A percentile compares a stretch with the other conserved stretches of the same genome.
phyloP scores from a whole-genome alignment of 2,797 vertebrate genomes.

The Gymnothorax reevesii region DNA sequence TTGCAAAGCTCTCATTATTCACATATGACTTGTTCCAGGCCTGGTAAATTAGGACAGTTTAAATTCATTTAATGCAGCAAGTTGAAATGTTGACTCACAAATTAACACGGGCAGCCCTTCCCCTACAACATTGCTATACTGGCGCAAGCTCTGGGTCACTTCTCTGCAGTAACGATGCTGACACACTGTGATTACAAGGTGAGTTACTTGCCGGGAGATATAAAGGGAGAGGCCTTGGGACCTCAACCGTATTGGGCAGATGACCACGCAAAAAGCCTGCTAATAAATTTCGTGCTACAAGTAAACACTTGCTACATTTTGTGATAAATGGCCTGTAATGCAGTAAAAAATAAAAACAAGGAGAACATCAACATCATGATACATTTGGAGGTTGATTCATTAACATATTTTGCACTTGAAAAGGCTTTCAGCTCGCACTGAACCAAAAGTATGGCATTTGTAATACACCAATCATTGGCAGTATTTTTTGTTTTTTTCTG shows the following conservation, averaged over 20 bases:
- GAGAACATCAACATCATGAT: background rate
- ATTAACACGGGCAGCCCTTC: background rate
- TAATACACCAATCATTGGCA: too few relatives aligned
- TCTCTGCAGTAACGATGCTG: constrained; percentile 10
- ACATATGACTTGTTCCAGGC: background rate
- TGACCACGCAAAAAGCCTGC: background rate
- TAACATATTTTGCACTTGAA: too few relatives aligned
- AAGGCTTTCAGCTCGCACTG: too few relatives aligned
- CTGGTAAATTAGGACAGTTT: background rate
- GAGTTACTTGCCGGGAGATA: constrained; percentile 21
- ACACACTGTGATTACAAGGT: constrained; percentile 24
- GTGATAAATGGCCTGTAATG: background rate
- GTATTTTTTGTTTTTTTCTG: too few relatives aligned
- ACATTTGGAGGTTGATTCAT: background rate
- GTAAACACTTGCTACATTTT: background rate
- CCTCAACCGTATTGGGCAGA: background rate
- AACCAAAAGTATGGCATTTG: too few relatives aligned
- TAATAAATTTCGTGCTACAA: background rate
- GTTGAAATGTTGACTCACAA: constrained; percentile 14
- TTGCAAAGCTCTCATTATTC: constrained; percentile 4
- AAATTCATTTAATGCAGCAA: background rate
- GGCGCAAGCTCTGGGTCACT: background rate
- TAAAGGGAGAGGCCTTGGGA: background rate
- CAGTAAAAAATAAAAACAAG: background rate
- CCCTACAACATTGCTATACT: background rate